These are phyloP conservation scores for Zalophus californianus DNA, from an alignment of 2,797 vertebrate genomes.

Conservation along the genomic window DNA sequence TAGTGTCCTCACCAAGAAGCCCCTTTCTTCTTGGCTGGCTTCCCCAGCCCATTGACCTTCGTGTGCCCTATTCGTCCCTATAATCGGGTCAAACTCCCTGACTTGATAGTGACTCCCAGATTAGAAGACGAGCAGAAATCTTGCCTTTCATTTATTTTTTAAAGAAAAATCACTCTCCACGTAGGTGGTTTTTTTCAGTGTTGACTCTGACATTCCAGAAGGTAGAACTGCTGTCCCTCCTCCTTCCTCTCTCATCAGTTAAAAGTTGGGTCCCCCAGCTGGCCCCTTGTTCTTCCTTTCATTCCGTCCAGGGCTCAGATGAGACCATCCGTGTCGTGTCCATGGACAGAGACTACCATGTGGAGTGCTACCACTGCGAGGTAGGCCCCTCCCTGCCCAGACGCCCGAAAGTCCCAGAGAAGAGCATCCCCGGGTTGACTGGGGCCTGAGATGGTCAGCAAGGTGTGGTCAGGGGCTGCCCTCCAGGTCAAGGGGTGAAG, in stretches of 20 bases:
- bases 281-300: not conserved
- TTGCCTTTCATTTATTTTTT: not conserved
- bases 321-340: slow-evolving; percentile 98
- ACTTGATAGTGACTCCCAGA: not conserved
- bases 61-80: rapidly evolving
- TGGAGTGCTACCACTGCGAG: slow-evolving; percentile 98
- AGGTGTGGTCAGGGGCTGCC: not conserved
- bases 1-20: not conserved
- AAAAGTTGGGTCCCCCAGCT: not conserved
- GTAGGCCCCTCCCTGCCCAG: slow-evolving; percentile 85
- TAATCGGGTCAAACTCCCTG: not conserved
- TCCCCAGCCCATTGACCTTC: not conserved
- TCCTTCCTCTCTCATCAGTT: rapidly evolving
- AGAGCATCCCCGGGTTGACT: rapidly evolving
- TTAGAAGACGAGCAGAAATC: not conserved
- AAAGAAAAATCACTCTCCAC: not conserved
- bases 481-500: not conserved
- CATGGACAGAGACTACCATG: slow-evolving; percentile 98
- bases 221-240: not conserved
- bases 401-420: too few relatives aligned
- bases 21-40: not conserved
- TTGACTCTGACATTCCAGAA: not conserved
- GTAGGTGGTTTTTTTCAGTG: not conserved
- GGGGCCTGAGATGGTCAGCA: not conserved
- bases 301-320: slow-evolving; percentile 93